These are phyloP conservation scores for Pipistrellus kuhlii DNA, from an alignment of 2,797 vertebrate species.

Conservation along the genomic window DNA sequence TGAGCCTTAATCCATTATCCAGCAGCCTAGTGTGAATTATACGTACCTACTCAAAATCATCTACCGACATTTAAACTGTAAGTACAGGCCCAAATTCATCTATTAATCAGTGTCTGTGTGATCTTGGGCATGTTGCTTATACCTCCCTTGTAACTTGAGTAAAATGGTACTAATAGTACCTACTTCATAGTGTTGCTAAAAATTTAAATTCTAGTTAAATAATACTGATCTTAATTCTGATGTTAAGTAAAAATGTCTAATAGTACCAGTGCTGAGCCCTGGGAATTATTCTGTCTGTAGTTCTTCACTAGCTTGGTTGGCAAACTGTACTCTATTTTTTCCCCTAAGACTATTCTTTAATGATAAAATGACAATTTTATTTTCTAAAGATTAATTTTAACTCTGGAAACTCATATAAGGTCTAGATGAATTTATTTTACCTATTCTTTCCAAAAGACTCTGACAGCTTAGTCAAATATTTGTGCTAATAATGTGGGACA, in stretches of 20 bases:
- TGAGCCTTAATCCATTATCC: background rate
- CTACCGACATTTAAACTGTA: background rate
- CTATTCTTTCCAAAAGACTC: slow-evolving; percentile 29
- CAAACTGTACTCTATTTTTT: background rate
- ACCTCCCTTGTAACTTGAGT: background rate
- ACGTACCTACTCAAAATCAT: background rate
- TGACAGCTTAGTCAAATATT: background rate
- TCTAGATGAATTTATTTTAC: background rate
- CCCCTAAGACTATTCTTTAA: background rate
- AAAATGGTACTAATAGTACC: background rate
- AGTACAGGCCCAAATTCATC: background rate
- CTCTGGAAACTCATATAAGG: background rate
- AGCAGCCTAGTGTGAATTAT: background rate
- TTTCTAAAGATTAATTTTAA: slow-evolving; percentile 29
- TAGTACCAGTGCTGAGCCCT: background rate
- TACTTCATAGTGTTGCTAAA: background rate
- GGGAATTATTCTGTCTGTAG: background rate
- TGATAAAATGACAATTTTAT: background rate
- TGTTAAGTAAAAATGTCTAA: slow-evolving; percentile 43
- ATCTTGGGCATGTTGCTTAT: background rate
- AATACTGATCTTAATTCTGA: background rate
- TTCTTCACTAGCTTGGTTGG: background rate
- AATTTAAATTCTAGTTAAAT: background rate
- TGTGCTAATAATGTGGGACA: background rate
- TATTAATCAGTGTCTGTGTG: background rate